These are phyloP conservation scores for Latrodectus hesperus DNA, from an alignment of 2,888 invertebrate genomes.

Conservation along the genomic window DNA sequence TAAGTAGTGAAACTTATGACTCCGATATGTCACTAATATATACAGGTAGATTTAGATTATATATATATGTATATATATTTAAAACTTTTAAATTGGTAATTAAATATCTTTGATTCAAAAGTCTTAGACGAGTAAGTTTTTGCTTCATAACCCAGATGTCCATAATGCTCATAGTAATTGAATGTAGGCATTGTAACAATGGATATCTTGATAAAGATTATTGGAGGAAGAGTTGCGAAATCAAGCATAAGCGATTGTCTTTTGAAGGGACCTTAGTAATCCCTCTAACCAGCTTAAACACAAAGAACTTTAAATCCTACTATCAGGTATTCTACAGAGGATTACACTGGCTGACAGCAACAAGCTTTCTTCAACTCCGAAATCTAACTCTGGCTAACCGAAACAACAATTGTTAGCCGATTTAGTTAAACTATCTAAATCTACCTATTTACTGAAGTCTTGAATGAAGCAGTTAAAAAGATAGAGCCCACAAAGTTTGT, in stretches of 20 bases:
- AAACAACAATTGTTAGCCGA: slow-evolving; percentile 2
- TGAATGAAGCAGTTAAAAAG: slow-evolving; percentile 24
- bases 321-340: slow-evolving; percentile 32
- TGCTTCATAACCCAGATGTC: too few relatives aligned
- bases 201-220: too few relatives aligned
- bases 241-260: slow-evolving; percentile 38
- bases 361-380: slow-evolving; percentile 10
- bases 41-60: too few relatives aligned
- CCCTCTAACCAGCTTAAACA: slow-evolving; percentile 45
- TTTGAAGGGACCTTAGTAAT: slow-evolving; percentile 35
- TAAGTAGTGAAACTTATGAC: too few relatives aligned
- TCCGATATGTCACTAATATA: too few relatives aligned
- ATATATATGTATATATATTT: too few relatives aligned
- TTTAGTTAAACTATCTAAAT: slow-evolving; percentile 15
- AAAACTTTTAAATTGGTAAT: too few relatives aligned
- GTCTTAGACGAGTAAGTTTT: too few relatives aligned
- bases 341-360: slow-evolving; percentile 22
- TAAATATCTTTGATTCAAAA: too few relatives aligned
- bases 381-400: slow-evolving; percentile 1
- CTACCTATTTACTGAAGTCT: slow-evolving; percentile 21
- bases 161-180: too few relatives aligned
- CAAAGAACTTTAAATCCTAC: slow-evolving; percentile 31
- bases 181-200: too few relatives aligned
- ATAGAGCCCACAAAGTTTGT: too few relatives aligned
- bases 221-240: slow-evolving; percentile 32